phyloP scores from a whole-genome alignment of 2,113 vertebrate species.

The Sprattus sprattus region DNA sequence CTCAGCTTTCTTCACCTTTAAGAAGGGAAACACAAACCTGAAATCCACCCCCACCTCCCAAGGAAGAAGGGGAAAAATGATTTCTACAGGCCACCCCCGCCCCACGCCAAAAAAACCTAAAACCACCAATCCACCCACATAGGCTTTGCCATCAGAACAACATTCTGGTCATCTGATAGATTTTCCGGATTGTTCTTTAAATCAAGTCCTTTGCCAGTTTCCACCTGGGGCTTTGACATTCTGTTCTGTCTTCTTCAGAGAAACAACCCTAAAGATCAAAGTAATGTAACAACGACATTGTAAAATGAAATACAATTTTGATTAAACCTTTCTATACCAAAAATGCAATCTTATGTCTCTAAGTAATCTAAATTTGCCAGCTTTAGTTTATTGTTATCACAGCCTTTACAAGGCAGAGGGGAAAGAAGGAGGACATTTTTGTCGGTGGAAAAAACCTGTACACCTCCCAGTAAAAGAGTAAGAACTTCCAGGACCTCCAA shows the following conservation, averaged over 20 bases:
- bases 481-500: slow-evolving; percentile 8
- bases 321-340: neutral
- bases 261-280: neutral
- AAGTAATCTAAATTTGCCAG: neutral
- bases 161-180: neutral
- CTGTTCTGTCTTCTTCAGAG: neutral
- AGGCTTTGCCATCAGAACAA: neutral
- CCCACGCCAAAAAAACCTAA: neutral
- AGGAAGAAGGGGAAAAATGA: neutral
- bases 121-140: neutral
- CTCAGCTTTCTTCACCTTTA: neutral
- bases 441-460: slow-evolving; percentile 10
- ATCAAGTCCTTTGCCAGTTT: neutral
- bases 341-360: neutral
- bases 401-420: neutral
- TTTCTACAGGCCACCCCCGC: slow-evolving; percentile 14
- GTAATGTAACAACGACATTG: neutral
- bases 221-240: neutral
- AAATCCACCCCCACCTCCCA: neutral
- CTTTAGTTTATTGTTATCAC: neutral
- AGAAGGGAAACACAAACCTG: neutral
- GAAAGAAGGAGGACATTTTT: neutral
- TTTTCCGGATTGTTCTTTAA: neutral
- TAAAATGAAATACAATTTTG: neutral
- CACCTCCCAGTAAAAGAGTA: slow-evolving; percentile 3